These are phyloP conservation scores for Fragum fragum DNA, from an alignment of 2,888 invertebrate genomes.

Conservation along the genomic window DNA sequence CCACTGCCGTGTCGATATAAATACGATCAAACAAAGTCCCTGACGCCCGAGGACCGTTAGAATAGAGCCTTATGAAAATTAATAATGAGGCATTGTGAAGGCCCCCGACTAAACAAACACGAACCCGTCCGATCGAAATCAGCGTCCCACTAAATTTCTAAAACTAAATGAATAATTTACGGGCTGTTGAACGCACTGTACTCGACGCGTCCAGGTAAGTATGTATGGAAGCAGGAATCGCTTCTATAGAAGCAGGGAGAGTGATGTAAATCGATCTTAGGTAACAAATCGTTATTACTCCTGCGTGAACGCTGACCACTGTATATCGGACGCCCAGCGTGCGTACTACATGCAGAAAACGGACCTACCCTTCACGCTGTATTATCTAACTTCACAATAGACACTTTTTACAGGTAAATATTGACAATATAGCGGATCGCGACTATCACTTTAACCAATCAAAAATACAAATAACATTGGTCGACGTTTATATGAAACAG, in stretches of 20 bases:
- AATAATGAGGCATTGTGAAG: constrained; percentile 18
- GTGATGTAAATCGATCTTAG: constrained; percentile 16
- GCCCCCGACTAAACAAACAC: constrained; percentile 25
- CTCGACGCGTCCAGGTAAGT: constrained; percentile 17
- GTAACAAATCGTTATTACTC: background rate
- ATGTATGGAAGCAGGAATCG: background rate
- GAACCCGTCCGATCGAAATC: constrained; percentile 20
- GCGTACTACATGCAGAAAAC: background rate
- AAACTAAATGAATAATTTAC: constrained; percentile 31
- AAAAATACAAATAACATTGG: too few species aligned
- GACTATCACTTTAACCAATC: too few species aligned
- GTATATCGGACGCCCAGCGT: background rate
- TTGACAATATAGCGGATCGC: too few species aligned
- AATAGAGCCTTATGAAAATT: constrained; percentile 21
- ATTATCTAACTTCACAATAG: too few species aligned
- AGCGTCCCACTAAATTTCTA: constrained; percentile 15
- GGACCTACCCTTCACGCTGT: background rate
- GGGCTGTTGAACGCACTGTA: background rate
- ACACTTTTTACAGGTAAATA: too few species aligned
- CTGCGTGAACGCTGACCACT: background rate
- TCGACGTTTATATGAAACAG: too few species aligned
- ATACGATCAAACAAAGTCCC: constrained; percentile 11
- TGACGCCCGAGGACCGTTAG: constrained; percentile 1
- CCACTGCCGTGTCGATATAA: background rate
- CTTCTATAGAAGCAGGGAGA: background rate